These are phyloP conservation scores for Phalanger gymnotis DNA, from an alignment of 2,797 vertebrate genomes.

Conservation along the genomic window DNA sequence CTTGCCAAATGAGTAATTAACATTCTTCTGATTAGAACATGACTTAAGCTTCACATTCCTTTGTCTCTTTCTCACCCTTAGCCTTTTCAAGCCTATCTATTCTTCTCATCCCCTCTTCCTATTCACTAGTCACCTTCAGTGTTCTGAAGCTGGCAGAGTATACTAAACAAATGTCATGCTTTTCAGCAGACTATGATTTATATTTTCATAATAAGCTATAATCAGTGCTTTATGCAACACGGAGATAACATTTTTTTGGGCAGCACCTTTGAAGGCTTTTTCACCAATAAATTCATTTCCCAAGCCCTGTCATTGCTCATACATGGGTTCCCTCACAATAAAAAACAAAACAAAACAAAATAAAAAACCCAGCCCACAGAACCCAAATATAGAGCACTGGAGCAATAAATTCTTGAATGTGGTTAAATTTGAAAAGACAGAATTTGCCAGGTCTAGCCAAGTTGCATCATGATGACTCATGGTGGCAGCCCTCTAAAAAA, in stretches of 20 bases:
- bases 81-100: not conserved
- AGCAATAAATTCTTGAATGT: slow-evolving; percentile 34
- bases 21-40: not conserved
- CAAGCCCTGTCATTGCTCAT: slow-evolving; percentile 12
- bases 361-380: not conserved
- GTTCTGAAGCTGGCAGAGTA: not conserved
- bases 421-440: slow-evolving; percentile 49
- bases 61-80: not conserved
- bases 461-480: slow-evolving; percentile 64
- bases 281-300: slow-evolving; percentile 49
- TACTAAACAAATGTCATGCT: not conserved
- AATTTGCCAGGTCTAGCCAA: slow-evolving; percentile 59
- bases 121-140: not conserved
- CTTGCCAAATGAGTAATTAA: not conserved
- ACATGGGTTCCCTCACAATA: not conserved
- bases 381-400: slow-evolving; percentile 17
- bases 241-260: not conserved
- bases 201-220: not conserved
- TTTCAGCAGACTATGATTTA: not conserved
- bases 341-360: not conserved
- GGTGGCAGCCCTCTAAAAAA: slow-evolving; percentile 52
- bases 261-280: slow-evolving; percentile 28
- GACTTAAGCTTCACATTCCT: not conserved
- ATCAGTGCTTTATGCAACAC: slow-evolving; percentile 21
- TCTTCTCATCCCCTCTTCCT: not conserved